Evolutionary conservation across 2,113 vertebrate genomes (phyloP), one percentile per base, ranked within the genome.

Genomic region (Aegotheles bennettii): DNA sequence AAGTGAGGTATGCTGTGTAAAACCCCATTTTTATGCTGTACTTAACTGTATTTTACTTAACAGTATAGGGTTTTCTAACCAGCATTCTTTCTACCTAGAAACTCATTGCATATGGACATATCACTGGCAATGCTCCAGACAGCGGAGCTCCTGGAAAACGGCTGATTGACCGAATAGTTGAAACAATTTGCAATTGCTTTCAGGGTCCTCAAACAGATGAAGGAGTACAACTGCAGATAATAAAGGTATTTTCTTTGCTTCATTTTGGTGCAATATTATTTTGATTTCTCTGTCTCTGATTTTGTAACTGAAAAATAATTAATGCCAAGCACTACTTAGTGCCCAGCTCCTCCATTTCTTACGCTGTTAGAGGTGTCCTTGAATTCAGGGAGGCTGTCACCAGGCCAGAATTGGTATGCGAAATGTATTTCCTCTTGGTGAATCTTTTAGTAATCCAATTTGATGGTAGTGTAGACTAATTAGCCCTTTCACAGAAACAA

Each of bases 201-300:
- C 99, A 99, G 95, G 99, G 99, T 16, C 99, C 99, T 18, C 99
- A 99, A 84, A 99, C 99, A 1, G 99, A 99, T 64, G 99, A 99
- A 95, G 99, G 99, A 16, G 99, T 99, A 42, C 99, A 99, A 81
- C 98, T 99, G 51, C 99, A 99, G 97, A 99, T 99, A 95, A 99
- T 99, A 96, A 99, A 99, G 99, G 99, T 99, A 97, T 92, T 95
- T 84, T 38, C 50, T 43, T 84, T 21, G 4, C 10, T 68, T 91
- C 8, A 3, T 48, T 92, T 75, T 87, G 26, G 12, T 82, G 70
- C 10, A 12, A 4, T 75, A 26, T 65, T 78, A 11, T 40, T 78
- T 79, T 90, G 24, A 15, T 61, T 84, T 78, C n/a, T 77, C 25
- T 57, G 13, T 47, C 31, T 61, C 64, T 45, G 28, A 40, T 73